These are phyloP conservation scores for Gortyna flavago DNA, from an alignment of 2,888 invertebrate species.

Conservation along the genomic window DNA sequence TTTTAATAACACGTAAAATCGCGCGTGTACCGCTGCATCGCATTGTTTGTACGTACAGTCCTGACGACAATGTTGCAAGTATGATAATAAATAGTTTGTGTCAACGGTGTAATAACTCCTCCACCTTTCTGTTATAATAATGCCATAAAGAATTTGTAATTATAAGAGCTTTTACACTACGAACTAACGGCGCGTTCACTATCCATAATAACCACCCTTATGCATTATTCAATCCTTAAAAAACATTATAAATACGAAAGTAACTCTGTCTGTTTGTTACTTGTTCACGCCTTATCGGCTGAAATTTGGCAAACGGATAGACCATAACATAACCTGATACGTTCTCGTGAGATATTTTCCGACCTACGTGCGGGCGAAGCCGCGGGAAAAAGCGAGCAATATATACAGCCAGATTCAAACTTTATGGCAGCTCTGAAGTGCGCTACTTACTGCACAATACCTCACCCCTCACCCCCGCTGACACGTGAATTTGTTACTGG, in stretches of 20 bases:
- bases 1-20: not conserved
- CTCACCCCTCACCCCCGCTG: too few relatives aligned
- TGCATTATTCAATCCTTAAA: not conserved
- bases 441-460: too few relatives aligned
- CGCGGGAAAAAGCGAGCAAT: not conserved
- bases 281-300: not conserved
- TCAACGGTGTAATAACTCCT: slow-evolving; percentile 44
- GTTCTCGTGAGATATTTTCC: not conserved
- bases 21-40: not conserved
- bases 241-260: not conserved
- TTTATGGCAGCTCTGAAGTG: too few relatives aligned
- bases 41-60: slow-evolving; percentile 52
- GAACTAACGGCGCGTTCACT: slow-evolving; percentile 7
- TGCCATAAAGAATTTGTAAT: slow-evolving; percentile 26
- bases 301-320: not conserved
- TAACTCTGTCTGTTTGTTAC: not conserved
- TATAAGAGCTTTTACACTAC: slow-evolving; percentile 7
- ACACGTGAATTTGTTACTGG: too few relatives aligned
- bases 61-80: slow-evolving; percentile 14
- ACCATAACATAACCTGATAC: not conserved
- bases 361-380: not conserved
- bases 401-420: too few relatives aligned
- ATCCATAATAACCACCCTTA: not conserved
- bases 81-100: slow-evolving; percentile 46
- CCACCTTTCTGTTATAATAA: slow-evolving; percentile 21